These are phyloP conservation scores for Gavia stellata DNA, from an alignment of 2,113 vertebrate species.

Conservation along the genomic window DNA sequence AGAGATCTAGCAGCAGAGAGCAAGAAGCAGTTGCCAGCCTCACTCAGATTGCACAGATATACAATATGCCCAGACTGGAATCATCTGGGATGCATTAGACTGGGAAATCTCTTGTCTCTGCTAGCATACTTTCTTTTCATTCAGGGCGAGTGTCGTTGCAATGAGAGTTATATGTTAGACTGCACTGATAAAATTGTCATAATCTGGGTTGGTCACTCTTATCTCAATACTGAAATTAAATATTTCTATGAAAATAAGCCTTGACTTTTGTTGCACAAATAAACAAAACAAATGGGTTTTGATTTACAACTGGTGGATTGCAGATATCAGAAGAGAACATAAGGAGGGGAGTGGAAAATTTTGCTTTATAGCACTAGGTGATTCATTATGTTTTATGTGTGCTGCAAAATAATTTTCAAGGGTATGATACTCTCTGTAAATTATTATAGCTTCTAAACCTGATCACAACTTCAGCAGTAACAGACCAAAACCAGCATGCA, in stretches of 20 bases:
- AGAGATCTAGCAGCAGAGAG: background rate
- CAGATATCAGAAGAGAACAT: background rate
- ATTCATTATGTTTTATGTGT: constrained; percentile 36
- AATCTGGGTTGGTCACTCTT: constrained; percentile 24
- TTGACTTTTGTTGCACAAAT: constrained; percentile 4
- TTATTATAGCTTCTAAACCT: background rate
- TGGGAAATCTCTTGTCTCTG: background rate
- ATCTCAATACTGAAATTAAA: constrained; percentile 38
- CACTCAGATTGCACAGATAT: background rate
- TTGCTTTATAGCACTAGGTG: constrained; percentile 18
- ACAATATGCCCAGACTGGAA: background rate
- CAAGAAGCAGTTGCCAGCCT: background rate
- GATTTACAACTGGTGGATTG: background rate
- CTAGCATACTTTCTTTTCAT: constrained; percentile 10
- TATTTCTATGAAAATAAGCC: background rate
- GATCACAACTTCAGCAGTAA: background rate
- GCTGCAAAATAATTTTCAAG: background rate
- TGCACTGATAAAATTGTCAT: background rate
- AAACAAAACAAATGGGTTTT: too few relatives aligned
- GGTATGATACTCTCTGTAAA: background rate
- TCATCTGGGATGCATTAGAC: constrained; percentile 7
- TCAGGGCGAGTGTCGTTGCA: background rate
- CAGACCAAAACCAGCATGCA: background rate
- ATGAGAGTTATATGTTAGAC: background rate
- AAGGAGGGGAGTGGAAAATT: background rate